phyloP scores from a whole-genome alignment of 2,797 vertebrate genomes.

The Graptemys geographica region DNA sequence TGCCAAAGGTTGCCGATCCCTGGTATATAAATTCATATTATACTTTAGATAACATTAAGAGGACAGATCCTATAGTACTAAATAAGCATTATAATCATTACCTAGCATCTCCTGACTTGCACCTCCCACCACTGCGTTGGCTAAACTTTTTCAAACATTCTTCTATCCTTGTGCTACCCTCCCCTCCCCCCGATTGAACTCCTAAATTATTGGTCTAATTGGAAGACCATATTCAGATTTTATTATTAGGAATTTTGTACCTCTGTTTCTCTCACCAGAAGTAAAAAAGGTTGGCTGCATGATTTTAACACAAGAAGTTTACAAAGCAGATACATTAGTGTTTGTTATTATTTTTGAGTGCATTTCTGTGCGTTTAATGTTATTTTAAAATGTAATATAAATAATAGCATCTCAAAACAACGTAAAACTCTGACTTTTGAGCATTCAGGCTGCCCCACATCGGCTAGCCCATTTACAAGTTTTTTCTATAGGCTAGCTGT shows the following conservation, averaged over 20 bases:
- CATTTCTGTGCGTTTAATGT: background rate
- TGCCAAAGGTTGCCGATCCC: too few relatives aligned
- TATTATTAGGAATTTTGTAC: background rate
- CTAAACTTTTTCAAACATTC: background rate
- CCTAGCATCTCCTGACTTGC: background rate
- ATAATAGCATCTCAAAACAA: background rate
- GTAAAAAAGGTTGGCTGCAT: background rate
- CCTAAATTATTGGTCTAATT: background rate
- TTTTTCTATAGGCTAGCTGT: background rate
- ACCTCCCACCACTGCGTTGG: background rate
- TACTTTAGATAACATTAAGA: background rate
- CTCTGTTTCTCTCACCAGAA: background rate
- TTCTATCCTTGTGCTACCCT: background rate
- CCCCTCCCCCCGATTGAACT: background rate
- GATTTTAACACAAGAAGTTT: background rate
- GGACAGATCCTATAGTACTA: background rate
- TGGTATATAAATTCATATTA: background rate
- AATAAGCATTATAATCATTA: background rate
- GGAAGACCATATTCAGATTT: background rate
- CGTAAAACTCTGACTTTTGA: background rate
- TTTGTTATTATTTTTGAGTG: background rate
- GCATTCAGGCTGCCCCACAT: background rate
- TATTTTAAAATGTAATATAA: background rate
- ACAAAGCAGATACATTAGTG: background rate
- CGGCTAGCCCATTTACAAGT: background rate